Conservation (phyloP, 2,113 vertebrate species). For the Chaetorhynchus papuensis region DNA sequence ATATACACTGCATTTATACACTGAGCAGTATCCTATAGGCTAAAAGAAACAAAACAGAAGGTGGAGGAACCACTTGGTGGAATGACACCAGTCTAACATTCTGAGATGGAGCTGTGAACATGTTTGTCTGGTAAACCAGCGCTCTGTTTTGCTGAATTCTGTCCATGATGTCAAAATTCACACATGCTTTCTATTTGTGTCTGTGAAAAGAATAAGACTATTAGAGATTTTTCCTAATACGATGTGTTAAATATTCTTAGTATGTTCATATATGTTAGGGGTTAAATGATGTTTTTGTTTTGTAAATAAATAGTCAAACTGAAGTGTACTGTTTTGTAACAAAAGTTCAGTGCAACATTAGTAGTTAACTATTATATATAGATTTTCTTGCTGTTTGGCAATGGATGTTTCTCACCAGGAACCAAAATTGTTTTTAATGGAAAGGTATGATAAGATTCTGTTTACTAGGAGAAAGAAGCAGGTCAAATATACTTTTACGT, state of each 20-base stretch:
- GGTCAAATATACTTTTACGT: not conserved
- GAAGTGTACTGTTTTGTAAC: not conserved
- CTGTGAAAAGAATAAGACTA: not conserved
- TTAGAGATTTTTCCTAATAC: not conserved
- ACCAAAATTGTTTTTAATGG: not conserved
- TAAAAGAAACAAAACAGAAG: not conserved
- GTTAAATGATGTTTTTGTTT: not conserved
- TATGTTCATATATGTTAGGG: not conserved
- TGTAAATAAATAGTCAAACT: not conserved
- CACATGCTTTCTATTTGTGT: not conserved
- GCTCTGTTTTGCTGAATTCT: not conserved
- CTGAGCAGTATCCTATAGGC: not conserved
- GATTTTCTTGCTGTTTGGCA: not conserved
- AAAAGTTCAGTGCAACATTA: not conserved
- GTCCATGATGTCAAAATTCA: not conserved
- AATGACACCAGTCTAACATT: not conserved
- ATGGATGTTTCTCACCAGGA: not conserved
- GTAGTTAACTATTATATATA: not conserved
- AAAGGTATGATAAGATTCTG: not conserved
- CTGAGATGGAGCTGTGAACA: not conserved
- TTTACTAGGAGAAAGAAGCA: not conserved
- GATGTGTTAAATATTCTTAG: not conserved
- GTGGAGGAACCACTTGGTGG: not conserved
- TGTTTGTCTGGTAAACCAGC: not conserved
- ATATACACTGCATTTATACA: not conserved